Evolutionary conservation across 2,113 vertebrate species (phyloP), one percentile per base, ranked within the genome.

Genomic region (Hepsetus odoe): DNA sequence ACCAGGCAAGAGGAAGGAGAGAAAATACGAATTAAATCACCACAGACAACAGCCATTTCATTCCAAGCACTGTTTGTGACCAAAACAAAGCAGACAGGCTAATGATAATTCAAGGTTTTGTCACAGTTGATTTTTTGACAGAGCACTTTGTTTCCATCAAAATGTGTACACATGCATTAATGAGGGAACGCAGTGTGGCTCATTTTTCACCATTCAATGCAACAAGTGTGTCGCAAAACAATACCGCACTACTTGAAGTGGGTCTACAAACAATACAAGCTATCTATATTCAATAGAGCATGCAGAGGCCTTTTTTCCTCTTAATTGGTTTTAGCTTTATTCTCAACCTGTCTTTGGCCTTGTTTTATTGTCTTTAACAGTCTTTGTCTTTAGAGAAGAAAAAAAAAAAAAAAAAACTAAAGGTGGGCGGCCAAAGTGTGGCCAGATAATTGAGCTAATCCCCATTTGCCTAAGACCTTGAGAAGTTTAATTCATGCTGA

Each of bases 41-140:
- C 81, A 61, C 77, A 85, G 82, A 82, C 72, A 77, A 66, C 71
- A 79, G 67, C 32, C 46, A 76, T 86, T 87, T 86, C 77, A 85
- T 90, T 86, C 75, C 26, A 59, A 61, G 85, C 75, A 53, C 40
- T 85, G 76, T 42, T 73, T 71, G 85, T 84, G 79, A 82, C 84
- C 81, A 32, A 88, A 86, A 89, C 82, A 86, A 82, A 85, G 85
- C 77, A 81, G 67, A 81, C 77, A 72, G 66, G 67, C 79, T 91
- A 87, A 92, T 91, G 88, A 91, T 91, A 91, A 93, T 91, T 91
- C 67, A 1, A 72, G 86, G 85, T 89, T 91, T 88, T 84, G 82
- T 72, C 79, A 85, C 75, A 24, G 82, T 87, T 82, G 84, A 84
- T 82, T 82, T 87, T 85, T 79, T 89, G 88, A 89, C 86, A 87